These are phyloP conservation scores for Cataglyphis cursor DNA, from an alignment of 2,888 invertebrate species.

Conservation along the genomic window DNA sequence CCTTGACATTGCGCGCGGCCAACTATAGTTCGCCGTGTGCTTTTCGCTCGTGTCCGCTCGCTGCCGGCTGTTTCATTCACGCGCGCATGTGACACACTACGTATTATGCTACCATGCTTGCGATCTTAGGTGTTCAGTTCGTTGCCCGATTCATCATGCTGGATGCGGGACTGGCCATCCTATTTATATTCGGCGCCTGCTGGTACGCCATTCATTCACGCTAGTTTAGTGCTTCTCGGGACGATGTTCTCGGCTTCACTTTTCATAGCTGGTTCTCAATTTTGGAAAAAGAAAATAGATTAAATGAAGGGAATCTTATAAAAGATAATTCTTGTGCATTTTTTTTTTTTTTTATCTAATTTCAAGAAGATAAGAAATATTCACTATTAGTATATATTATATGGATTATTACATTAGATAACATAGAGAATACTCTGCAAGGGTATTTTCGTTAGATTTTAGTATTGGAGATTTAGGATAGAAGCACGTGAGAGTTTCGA, in stretches of 20 bases:
- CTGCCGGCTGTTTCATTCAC: conserved; percentile 54
- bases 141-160: conserved; percentile 64
- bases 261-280: not conserved
- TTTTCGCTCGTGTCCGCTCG: conserved; percentile 55
- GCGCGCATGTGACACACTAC: conserved; percentile 58
- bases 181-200: conserved; percentile 62
- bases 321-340: not conserved
- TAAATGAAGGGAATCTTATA: not conserved
- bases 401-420: not conserved
- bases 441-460: not conserved
- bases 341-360: not conserved
- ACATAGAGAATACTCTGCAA: not conserved
- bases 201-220: conserved; percentile 48
- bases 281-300: not conserved
- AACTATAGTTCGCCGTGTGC: conserved; percentile 30
- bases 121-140: conserved; percentile 66
- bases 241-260: not conserved
- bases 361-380: not conserved
- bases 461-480: conserved; percentile 25
- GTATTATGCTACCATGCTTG: conserved; percentile 35
- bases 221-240: conserved; percentile 14
- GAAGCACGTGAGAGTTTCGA: conserved; percentile 31
- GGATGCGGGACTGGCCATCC: conserved; percentile 59
- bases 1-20: conserved; percentile 73
- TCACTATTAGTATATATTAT: not conserved